Conservation (phyloP, 2,888 invertebrate genomes). For the Euplexia lucipara region DNA sequence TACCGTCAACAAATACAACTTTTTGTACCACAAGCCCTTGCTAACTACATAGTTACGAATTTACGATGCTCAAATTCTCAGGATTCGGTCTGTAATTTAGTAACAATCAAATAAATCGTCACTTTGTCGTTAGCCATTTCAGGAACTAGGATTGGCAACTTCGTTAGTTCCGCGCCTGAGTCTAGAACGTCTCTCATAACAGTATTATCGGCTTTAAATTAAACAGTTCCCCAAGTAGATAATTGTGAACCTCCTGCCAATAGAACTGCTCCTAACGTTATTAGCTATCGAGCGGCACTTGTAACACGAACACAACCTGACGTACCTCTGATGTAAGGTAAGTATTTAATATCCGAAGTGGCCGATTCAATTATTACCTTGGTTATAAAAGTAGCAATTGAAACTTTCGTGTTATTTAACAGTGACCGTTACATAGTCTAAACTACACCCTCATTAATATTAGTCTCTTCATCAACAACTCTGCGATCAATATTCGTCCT, state of each 20-base stretch:
- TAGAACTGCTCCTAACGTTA: slow-evolving; percentile 57
- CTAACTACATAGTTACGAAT: too few species aligned
- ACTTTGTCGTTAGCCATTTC: slow-evolving; percentile 8
- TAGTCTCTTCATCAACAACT: not conserved
- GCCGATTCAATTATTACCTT: slow-evolving; percentile 14
- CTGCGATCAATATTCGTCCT: slow-evolving; percentile 8
- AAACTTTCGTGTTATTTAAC: slow-evolving; percentile 1
- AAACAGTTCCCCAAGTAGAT: slow-evolving; percentile 61
- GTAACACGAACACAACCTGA: slow-evolving; percentile 26
- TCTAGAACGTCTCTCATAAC: slow-evolving; percentile 58
- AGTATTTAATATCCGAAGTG: slow-evolving; percentile 38
- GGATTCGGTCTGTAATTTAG: not conserved
- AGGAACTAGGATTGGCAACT: slow-evolving; percentile 48
- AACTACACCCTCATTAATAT: slow-evolving; percentile 18
- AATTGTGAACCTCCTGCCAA: slow-evolving; percentile 59
- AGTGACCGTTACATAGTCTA: not conserved
- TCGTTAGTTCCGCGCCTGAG: slow-evolving; percentile 51
- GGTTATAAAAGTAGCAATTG: slow-evolving; percentile 11
- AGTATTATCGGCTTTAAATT: slow-evolving; percentile 66
- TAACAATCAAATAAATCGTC: slow-evolving; percentile 41
- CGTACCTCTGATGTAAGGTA: slow-evolving; percentile 28
- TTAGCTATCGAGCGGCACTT: slow-evolving; percentile 47
- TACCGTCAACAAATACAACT: too few species aligned
- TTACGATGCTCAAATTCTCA: not conserved
- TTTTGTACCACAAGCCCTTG: too few species aligned